Percentiles rank a stretch among this genome's conserved stretches.
Conservation (phyloP, 2,113 vertebrate genomes). For the Alaudala cheleensis region DNA sequence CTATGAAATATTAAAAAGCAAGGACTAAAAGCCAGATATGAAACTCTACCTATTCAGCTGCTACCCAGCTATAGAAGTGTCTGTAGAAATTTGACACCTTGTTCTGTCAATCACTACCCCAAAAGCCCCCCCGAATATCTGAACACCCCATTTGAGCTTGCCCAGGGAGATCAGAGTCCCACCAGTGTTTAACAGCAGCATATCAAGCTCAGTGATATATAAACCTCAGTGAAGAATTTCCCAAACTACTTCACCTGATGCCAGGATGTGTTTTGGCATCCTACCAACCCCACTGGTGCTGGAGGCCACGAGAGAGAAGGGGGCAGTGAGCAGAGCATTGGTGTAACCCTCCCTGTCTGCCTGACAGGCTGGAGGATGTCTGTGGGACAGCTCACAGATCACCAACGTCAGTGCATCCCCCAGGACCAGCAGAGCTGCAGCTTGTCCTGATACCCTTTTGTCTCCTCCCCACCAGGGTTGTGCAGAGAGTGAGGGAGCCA, state of each 20-base stretch:
- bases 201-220: neutral
- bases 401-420: rapidly evolving
- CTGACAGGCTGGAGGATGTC: neutral
- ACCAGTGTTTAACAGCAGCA: too few relatives aligned
- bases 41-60: neutral
- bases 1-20: neutral
- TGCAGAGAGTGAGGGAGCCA: neutral
- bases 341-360: neutral
- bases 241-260: neutral
- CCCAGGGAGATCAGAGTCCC: neutral
- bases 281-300: neutral
- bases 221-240: neutral
- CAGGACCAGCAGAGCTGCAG: neutral
- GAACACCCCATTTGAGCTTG: neutral
- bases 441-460: rapidly evolving
- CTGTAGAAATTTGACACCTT: neutral
- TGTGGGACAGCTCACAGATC: neutral
- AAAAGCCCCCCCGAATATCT: neutral
- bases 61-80: neutral
- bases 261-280: neutral
- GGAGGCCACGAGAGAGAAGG: neutral
- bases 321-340: neutral
- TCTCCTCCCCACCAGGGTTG: neutral
- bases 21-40: neutral
- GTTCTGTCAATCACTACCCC: neutral